Conservation (phyloP, 2,888 invertebrate species). For the Listrodromus nycthemerus region DNA sequence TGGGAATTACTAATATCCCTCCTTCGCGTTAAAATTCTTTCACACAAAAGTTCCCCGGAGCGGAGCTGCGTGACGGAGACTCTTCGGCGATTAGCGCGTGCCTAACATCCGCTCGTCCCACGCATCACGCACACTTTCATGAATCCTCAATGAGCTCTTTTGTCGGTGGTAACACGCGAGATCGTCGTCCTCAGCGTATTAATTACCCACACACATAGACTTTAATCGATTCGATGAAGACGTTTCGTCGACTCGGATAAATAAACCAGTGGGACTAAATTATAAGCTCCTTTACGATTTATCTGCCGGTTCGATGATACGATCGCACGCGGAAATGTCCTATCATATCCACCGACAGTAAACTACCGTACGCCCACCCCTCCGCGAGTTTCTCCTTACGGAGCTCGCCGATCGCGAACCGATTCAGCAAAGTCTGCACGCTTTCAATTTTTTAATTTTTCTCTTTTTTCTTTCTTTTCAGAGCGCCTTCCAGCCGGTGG, state of each 20-base stretch:
- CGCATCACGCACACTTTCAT: constrained; percentile 23
- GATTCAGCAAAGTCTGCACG: background rate
- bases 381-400: background rate
- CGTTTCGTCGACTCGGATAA: constrained; percentile 9
- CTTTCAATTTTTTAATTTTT: background rate
- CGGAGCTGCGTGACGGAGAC: constrained; percentile 45
- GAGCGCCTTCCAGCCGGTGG: background rate
- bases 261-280: constrained; percentile 12
- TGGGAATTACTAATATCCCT: too few species aligned
- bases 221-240: constrained; percentile 32
- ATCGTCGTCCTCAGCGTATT: constrained; percentile 6
- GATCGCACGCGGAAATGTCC: constrained; percentile 13
- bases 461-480: background rate
- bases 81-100: constrained; percentile 36
- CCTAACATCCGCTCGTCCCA: background rate
- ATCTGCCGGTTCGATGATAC: background rate
- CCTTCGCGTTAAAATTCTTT: constrained; percentile 10
- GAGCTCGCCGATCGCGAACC: constrained; percentile 1
- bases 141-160: constrained; percentile 58
- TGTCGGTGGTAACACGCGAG: constrained; percentile 26
- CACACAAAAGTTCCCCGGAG: constrained; percentile 4
- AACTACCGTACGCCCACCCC: background rate
- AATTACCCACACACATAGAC: background rate
- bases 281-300: background rate
- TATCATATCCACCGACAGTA: background rate